Evolutionary conservation across 2,888 invertebrate species (phyloP).

Genomic region (Eupithecia inturbata): DNA sequence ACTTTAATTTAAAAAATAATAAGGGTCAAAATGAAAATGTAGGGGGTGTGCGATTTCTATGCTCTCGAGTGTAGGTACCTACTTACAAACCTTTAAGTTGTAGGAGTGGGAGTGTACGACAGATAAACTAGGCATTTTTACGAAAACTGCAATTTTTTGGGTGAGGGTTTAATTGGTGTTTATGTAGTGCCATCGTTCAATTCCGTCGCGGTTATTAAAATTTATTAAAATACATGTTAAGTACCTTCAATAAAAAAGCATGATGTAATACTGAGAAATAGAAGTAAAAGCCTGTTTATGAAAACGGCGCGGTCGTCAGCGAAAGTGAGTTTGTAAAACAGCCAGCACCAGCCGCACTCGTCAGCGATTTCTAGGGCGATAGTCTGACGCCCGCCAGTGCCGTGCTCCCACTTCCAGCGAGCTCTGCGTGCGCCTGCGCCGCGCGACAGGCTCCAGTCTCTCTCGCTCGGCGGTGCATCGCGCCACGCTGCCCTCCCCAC

Average conservation of each 20-base stretch:
- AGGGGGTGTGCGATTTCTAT: no score
- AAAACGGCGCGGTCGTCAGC: conserved; percentile 62
- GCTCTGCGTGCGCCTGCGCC: conserved; percentile 42
- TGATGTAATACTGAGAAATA: not conserved
- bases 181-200: not conserved
- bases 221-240: no score
- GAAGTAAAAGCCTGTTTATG: conserved; percentile 31
- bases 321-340: conserved; percentile 68
- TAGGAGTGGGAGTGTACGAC: not conserved
- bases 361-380: conserved; percentile 70
- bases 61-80: no score
- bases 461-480: conserved; percentile 53
- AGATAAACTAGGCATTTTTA: not conserved
- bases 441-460: conserved; percentile 46
- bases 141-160: not conserved
- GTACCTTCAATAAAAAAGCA: not conserved
- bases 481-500: conserved; percentile 41
- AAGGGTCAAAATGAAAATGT: no score
- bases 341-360: conserved; percentile 44
- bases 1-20: no score
- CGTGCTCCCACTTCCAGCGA: conserved; percentile 42
- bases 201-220: not conserved
- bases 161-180: not conserved
- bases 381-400: conserved; percentile 20
- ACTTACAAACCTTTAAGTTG: no score